A percentile compares a stretch with the other conserved stretches of the same genome.
Conservation (phyloP, 2,113 vertebrate species). For the Ptilorrhoa leucosticta region DNA sequence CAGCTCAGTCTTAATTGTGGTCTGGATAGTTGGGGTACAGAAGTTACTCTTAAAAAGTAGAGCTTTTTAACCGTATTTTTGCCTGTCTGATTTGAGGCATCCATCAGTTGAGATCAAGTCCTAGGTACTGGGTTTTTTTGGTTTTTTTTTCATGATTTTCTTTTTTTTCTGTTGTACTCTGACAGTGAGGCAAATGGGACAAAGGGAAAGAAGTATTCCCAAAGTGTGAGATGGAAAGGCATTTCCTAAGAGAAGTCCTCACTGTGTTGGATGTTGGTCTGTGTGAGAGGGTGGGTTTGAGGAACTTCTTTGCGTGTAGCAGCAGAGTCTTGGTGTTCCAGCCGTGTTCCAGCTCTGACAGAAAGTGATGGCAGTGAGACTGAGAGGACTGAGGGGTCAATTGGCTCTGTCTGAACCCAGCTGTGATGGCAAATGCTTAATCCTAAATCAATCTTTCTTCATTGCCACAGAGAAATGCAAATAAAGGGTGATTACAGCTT, state of each 20-base stretch:
- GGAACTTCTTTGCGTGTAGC: accelerated
- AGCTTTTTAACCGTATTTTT: neutral
- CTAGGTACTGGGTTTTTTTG: too few species aligned
- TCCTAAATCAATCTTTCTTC: neutral
- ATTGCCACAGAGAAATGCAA: neutral
- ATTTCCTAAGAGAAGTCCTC: neutral
- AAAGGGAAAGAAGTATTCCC: neutral
- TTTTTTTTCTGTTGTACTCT: neutral
- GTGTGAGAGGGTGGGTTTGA: neutral
- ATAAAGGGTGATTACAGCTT: neutral
- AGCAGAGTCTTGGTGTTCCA: neutral
- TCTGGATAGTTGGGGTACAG: neutral
- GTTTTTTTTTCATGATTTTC: neutral
- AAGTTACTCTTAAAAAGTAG: neutral
- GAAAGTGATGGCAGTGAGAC: neutral
- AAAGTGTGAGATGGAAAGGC: neutral
- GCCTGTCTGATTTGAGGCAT: accelerated
- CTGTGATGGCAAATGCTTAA: neutral
- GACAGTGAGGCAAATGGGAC: neutral
- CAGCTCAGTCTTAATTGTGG: neutral
- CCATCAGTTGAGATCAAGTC: neutral
- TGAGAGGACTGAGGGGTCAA: neutral
- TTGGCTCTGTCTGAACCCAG: neutral
- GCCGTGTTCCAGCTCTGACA: neutral
- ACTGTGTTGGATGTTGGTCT: accelerated